These are phyloP conservation scores for Notolepis coatsorum DNA, from an alignment of 2,797 vertebrate species.

Conservation along the genomic window DNA sequence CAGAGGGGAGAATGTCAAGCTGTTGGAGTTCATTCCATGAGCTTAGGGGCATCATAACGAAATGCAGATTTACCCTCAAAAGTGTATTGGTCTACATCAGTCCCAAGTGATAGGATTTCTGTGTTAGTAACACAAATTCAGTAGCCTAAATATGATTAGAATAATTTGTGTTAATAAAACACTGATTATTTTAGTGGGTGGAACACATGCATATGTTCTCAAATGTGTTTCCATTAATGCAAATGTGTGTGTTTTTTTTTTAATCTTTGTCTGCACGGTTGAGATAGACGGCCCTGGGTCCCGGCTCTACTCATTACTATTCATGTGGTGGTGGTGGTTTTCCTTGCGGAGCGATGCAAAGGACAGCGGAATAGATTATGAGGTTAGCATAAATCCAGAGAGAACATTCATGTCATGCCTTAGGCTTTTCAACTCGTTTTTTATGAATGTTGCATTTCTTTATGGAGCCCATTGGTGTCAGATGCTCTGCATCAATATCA, in stretches of 20 bases:
- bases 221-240: too few species aligned
- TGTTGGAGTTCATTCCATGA: too few species aligned
- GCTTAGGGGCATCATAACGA: too few species aligned
- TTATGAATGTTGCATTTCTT: constrained; percentile 30
- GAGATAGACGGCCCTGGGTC: neutral
- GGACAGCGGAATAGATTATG: constrained; percentile 9
- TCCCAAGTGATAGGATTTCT: too few species aligned
- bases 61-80: too few species aligned
- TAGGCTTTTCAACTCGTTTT: constrained; percentile 34
- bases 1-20: too few species aligned
- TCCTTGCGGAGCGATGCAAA: constrained; percentile 4
- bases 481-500: constrained; percentile 9
- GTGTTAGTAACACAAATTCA: too few species aligned
- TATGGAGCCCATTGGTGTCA: constrained; percentile 33
- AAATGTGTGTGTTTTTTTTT: neutral
- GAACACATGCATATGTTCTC: too few species aligned
- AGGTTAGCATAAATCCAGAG: constrained; percentile 23
- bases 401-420: constrained; percentile 23
- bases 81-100: too few species aligned
- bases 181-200: too few species aligned
- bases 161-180: too few species aligned
- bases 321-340: constrained; percentile 15
- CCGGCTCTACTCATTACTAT: neutral
- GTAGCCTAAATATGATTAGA: too few species aligned
- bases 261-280: neutral